Conservation (phyloP, 2,797 vertebrate species). For the Phataginus tricuspis region DNA sequence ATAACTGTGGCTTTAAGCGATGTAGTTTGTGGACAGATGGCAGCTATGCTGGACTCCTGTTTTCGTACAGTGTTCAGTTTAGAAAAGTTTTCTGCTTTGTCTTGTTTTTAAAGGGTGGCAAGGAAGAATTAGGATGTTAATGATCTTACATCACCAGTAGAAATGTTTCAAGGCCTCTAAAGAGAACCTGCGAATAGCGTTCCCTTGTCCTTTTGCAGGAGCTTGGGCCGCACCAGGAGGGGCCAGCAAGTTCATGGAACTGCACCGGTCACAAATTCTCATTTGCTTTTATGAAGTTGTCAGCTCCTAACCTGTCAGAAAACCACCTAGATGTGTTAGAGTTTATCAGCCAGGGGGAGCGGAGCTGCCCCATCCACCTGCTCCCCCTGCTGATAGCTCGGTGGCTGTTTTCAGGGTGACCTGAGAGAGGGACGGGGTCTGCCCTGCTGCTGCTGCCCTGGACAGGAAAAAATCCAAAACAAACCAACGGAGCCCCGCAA, state of each 20-base stretch:
- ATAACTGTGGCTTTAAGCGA: background rate
- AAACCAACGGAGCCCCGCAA: background rate
- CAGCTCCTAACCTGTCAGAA: constrained; percentile 73
- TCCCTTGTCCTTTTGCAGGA: background rate
- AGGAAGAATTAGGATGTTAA: background rate
- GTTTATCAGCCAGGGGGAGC: constrained; percentile 47
- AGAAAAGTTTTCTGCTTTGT: background rate
- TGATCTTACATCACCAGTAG: background rate
- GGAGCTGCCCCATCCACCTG: background rate
- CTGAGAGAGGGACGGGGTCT: background rate
- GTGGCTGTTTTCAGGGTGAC: background rate
- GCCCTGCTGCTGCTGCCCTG: background rate
- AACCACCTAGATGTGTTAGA: constrained; percentile 59
- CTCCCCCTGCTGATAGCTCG: constrained; percentile 44
- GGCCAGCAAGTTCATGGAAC: constrained; percentile 60
- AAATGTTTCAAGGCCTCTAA: background rate
- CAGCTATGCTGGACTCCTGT: background rate
- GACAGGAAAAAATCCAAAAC: background rate
- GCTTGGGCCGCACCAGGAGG: background rate
- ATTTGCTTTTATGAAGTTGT: constrained; percentile 79
- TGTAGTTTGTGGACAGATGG: background rate
- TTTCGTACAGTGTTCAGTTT: background rate
- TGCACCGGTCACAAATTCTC: constrained; percentile 79
- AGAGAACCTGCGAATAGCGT: background rate
- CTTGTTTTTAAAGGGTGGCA: background rate